Percentiles rank a stretch among this genome's conserved stretches.
Conservation (phyloP, 2,797 vertebrate species). For the Argya squamiceps region DNA sequence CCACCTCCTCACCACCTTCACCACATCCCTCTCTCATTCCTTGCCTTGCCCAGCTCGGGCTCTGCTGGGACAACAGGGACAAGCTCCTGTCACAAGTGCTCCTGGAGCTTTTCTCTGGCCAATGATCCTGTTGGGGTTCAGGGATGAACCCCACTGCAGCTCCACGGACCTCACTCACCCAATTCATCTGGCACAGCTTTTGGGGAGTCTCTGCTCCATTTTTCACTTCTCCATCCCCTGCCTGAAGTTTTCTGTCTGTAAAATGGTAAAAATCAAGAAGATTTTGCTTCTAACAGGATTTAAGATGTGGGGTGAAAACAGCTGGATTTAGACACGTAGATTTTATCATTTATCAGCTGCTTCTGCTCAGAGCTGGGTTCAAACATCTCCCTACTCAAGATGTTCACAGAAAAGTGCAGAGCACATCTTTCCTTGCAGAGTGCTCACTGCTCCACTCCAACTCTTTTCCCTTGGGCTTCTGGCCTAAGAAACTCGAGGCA, state of each 20-base stretch:
- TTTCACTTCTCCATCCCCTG: background rate
- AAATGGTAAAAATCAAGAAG: background rate
- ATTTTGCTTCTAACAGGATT: background rate
- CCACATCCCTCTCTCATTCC: conserved; percentile 10
- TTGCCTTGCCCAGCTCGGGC: background rate
- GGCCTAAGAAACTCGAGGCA: background rate
- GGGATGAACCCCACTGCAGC: background rate
- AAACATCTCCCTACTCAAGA: background rate
- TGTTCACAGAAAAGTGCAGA: background rate
- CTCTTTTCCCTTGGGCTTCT: background rate
- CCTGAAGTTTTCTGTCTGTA: background rate
- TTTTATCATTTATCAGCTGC: background rate
- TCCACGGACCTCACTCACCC: background rate
- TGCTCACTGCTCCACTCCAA: rapidly evolving
- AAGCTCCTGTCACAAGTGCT: background rate
- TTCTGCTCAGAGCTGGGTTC: background rate
- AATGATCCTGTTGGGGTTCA: background rate
- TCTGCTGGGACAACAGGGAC: background rate
- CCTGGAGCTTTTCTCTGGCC: background rate
- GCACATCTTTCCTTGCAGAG: background rate
- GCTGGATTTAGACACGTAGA: rapidly evolving
- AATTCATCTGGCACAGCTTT: background rate
- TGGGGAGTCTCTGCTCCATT: background rate
- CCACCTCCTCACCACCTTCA: conserved; percentile 1
- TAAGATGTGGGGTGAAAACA: background rate